Evolutionary conservation across 2,888 invertebrate species (phyloP), one percentile per base, ranked within the genome.

Genomic region (Acrocera orbiculus): DNA sequence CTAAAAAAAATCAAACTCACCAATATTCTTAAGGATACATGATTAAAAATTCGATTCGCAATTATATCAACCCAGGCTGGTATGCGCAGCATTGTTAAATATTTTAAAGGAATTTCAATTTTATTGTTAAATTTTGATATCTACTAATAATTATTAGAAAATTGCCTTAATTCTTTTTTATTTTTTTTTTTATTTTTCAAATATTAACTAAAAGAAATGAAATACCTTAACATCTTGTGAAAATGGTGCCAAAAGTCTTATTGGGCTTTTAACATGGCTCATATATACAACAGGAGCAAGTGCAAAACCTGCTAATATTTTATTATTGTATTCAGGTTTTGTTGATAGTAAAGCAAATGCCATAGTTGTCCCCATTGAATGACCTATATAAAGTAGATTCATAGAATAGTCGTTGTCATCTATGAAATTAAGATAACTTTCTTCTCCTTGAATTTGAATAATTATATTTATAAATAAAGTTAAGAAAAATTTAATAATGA

Each of bases 351-450:
- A 64, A 2, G 75, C 75, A 49, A 75, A 78, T 43, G 77, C 70
- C 47, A 73, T 66, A 0, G 83, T 77, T 0, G 82, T 80, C 2
- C 90, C 92, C 76, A 92, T 89, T 0, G 87, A 90, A 57, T 92
- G 89, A 0, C 92, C 93, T 26, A 89, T 63, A 53, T 89, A 93
- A 11, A 73, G 35, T 11, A 45, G 25, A 32, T 44, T 40, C 17
- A 42, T 34, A 17, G 31, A 23, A 23, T 32, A 36, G 27, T 20
- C 19, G 26, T 33, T 33, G 30, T 40, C 36, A 29, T 40, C 38
- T 10, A 38, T 24, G 16, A 38, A 38, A 32, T 40, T 38, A 34
- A 38, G 36, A 30, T 38, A 40, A 19, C 40, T 40, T 32, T 40
- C 40, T 32, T 40, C 37, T 30, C 30, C 40, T 28, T 17, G n/a